phyloP scores from a whole-genome alignment of 2,888 invertebrate species.

The Malthinus seriepunctatus region DNA sequence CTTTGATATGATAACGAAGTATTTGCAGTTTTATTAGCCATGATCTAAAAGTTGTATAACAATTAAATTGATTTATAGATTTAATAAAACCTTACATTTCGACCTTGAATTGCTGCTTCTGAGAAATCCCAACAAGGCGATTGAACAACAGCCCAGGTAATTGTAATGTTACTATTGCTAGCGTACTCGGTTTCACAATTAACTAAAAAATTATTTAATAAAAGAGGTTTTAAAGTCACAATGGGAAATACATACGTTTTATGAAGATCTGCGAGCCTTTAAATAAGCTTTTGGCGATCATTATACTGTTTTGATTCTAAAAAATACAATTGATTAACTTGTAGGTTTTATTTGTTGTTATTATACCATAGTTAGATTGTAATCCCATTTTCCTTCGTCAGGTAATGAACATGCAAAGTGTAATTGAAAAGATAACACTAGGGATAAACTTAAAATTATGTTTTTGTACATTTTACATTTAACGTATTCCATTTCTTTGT shows the following conservation, averaged over 20 bases:
- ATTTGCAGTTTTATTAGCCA: slow-evolving; percentile 26
- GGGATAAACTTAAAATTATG: neutral
- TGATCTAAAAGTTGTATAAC: slow-evolving; percentile 29
- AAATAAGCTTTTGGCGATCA: slow-evolving; percentile 67
- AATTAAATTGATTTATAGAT: neutral
- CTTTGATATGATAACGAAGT: slow-evolving; percentile 24
- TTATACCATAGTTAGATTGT: slow-evolving; percentile 57
- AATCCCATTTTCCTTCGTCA: slow-evolving; percentile 71
- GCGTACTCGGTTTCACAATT: slow-evolving; percentile 27
- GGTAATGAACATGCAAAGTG: slow-evolving; percentile 53
- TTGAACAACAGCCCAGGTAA: slow-evolving; percentile 60
- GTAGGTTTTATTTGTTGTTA: too few species aligned
- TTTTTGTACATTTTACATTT: too few species aligned
- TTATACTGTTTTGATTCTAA: slow-evolving; percentile 57
- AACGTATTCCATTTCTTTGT: too few species aligned
- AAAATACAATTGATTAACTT: slow-evolving; percentile 30
- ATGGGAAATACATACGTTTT: slow-evolving; percentile 59
- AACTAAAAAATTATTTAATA: slow-evolving; percentile 39
- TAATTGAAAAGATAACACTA: neutral
- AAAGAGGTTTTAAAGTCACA: neutral
- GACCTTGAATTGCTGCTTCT: slow-evolving; percentile 43
- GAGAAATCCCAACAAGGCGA: slow-evolving; percentile 62
- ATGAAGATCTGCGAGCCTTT: slow-evolving; percentile 72
- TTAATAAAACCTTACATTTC: slow-evolving; percentile 41
- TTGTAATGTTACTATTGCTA: slow-evolving; percentile 49